Evolutionary conservation across 2,888 invertebrate genomes (phyloP), one percentile per base, ranked within the genome.

Genomic region (Eulithis testata): DNA sequence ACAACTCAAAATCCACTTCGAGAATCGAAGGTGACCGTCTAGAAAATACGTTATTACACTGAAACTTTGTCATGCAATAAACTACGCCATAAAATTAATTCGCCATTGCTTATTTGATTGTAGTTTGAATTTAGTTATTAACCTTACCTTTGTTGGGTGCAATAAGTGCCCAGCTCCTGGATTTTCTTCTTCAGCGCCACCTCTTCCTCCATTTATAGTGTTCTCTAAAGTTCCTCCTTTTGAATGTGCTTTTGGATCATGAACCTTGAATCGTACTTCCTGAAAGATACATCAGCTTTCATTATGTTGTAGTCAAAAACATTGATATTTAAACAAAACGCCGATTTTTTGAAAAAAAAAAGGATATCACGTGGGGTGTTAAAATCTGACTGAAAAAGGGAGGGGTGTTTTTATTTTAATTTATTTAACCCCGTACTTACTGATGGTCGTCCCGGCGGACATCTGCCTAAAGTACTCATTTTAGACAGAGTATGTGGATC

Each of bases 181-280:
- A 76, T 95, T 96, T 66, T 94, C 94, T 77, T 95, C 95, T 68
- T 95, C 94, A 71, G 94, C 90, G 74, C 95, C 94, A 80, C 96
- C 93, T 81, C 96, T 91, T 70, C 96, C 94, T 43, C 98, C 97
- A 84, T 98, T 98, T 73, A 98, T 97, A 65, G 97, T 98, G 87
- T 97, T 98, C 90, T 98, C 98, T 80, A 98, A 93, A 31, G 97
- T 97, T 54, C 97, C 97, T 64, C 98, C 98, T 93, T 98, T 98
- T 83, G 97, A 97, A 93, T 98, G 97, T 87, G 96, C 97, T 94
- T 98, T 98, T 58, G 97, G 97, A 94, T 98, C 98, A 94, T 97
- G 97, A 75, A 97, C 97, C 94, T 98, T 98, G 94, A 97, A 98
- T 87, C 98, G 96, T 91, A 98, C 98, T 96, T 98, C 97, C 97